A percentile compares a stretch with the other conserved stretches of the same genome.
These are phyloP conservation scores for Paracyclopina nana DNA, from an alignment of 1,140 invertebrate species.

Conservation along the genomic window DNA sequence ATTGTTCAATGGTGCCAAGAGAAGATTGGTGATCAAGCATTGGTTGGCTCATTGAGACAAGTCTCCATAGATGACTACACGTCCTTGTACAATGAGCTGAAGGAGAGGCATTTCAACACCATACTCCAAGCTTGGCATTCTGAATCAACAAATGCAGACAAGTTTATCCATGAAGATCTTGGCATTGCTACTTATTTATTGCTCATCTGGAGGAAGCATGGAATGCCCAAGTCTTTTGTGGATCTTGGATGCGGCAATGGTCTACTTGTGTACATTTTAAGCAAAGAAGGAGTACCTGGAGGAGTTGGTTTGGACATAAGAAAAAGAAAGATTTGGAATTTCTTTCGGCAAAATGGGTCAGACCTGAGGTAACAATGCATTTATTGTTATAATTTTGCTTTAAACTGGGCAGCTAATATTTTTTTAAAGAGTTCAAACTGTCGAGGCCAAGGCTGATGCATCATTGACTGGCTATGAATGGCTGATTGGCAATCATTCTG, in stretches of 20 bases:
- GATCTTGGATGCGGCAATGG: slow-evolving; percentile 96
- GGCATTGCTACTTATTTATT: slow-evolving; percentile 82
- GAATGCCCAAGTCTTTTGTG: slow-evolving; percentile 40
- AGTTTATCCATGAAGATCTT: slow-evolving; percentile 91
- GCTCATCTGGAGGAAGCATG: slow-evolving; percentile 44
- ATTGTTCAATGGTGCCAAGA: no score
- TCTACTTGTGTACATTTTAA: slow-evolving; percentile 67
- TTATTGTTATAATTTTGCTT: slow-evolving; percentile 1
- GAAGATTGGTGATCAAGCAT: no score
- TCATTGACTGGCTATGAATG: slow-evolving; percentile 64
- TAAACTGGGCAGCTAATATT: background rate
- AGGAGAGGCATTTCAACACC: no score
- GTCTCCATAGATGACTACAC: no score
- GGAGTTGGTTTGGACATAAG: slow-evolving; percentile 78
- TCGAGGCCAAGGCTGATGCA: slow-evolving; percentile 44
- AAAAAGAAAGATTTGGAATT: slow-evolving; percentile 70
- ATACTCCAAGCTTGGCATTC: no score
- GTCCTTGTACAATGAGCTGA: no score
- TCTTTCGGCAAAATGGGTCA: slow-evolving; percentile 34
- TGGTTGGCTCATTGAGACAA: no score
- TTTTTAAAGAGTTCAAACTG: slow-evolving; percentile 28
- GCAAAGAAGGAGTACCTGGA: slow-evolving; percentile 54
- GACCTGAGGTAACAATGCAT: background rate
- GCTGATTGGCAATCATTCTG: slow-evolving; percentile 96
- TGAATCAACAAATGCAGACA: slow-evolving; percentile 82